Evolutionary conservation across 2,888 invertebrate species (phyloP).

Genomic region (Kuschelorhynchus macadamiae): DNA sequence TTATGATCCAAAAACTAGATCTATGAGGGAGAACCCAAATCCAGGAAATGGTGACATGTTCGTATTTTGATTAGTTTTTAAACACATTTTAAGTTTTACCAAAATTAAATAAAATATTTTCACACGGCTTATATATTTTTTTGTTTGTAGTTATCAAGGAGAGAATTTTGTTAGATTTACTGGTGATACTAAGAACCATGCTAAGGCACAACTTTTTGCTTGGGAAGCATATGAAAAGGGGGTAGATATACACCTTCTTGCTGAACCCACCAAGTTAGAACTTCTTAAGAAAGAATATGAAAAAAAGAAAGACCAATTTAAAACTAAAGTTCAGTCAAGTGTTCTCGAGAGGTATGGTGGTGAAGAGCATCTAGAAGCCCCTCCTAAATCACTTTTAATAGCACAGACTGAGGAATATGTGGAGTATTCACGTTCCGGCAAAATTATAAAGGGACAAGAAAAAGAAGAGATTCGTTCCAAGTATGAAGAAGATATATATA

Average conservation of each 20-base stretch:
- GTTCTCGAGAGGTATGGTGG: conserved; percentile 96
- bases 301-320: conserved; percentile 90
- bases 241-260: conserved; percentile 94
- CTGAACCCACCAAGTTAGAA: conserved; percentile 98
- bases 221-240: conserved; percentile 97
- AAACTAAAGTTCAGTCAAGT: conserved; percentile 86
- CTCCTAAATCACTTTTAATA: conserved; percentile 88
- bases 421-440: conserved; percentile 95
- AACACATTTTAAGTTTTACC: no score
- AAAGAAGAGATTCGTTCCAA: conserved; percentile 87
- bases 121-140: no score
- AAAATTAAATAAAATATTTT: no score
- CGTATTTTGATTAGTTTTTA: conserved; percentile 48
- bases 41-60: conserved; percentile 63
- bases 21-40: conserved; percentile 88
- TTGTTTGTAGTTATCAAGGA: conserved; percentile 78
- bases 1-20: conserved; percentile 98
- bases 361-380: conserved; percentile 89
- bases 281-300: conserved; percentile 91
- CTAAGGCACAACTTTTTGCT: conserved; percentile 93
- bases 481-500: conserved; percentile 94
- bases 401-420: conserved; percentile 97
- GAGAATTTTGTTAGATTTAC: conserved; percentile 97
- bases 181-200: conserved; percentile 94
- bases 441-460: conserved; percentile 88